Percentiles rank a stretch among this genome's conserved stretches.
phyloP scores from a whole-genome alignment of 1,140 invertebrate genomes.

The Harpegnathos saltator region DNA sequence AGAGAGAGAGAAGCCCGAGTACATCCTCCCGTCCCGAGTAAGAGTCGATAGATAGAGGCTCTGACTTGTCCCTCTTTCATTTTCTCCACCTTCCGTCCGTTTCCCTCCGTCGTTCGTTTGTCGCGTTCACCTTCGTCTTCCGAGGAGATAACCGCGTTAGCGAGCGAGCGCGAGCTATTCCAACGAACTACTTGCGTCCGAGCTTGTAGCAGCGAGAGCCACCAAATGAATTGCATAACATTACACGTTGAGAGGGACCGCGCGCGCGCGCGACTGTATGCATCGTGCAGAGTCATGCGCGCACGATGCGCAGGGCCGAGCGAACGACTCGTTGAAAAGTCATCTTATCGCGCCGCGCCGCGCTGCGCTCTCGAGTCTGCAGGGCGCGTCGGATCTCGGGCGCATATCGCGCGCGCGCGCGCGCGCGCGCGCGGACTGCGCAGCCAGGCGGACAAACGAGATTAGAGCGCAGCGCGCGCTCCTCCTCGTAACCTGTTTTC shows the following conservation, averaged over 20 bases:
- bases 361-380: not conserved
- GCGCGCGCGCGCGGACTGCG: not conserved
- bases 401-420: not conserved
- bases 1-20: too few relatives aligned
- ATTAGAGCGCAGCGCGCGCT: constrained; percentile 23
- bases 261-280: not conserved
- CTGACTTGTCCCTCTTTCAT: constrained; percentile 19
- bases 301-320: constrained; percentile 14
- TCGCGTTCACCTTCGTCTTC: not conserved
- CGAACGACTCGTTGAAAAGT: constrained; percentile 47
- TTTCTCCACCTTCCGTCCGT: constrained; percentile 22
- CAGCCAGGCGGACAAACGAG: constrained; percentile 30
- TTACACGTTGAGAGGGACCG: constrained; percentile 55
- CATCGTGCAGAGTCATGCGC: too few relatives aligned
- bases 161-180: not conserved
- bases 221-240: constrained; percentile 72
- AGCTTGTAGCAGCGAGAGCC: constrained; percentile 27
- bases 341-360: constrained; percentile 29
- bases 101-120: constrained; percentile 15
- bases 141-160: not conserved
- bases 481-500: constrained; percentile 51
- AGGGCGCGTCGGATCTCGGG: constrained; percentile 9
- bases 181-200: not conserved
- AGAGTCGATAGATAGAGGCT: constrained; percentile 59
- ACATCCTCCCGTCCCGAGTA: constrained; percentile 51